phyloP scores from a whole-genome alignment of 2,113 vertebrate species.

The Oceanites oceanicus region DNA sequence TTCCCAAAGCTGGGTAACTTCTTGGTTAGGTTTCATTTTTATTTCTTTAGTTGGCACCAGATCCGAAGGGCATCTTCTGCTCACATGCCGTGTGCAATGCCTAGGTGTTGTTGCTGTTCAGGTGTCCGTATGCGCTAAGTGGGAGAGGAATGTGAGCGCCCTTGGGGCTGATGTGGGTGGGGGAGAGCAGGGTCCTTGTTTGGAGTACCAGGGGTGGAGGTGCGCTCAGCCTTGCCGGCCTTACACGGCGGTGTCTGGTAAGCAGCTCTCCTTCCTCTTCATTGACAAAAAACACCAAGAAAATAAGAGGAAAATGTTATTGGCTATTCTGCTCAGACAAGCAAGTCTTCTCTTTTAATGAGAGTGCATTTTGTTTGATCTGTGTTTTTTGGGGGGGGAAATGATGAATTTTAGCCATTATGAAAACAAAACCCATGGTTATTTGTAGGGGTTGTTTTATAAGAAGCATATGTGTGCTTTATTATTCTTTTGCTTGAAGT shows the following conservation, averaged over 20 bases:
- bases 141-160: neutral
- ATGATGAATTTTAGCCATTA: conserved; percentile 60
- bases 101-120: neutral
- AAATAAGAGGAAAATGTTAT: neutral
- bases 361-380: conserved; percentile 40
- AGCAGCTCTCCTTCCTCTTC: neutral
- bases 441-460: conserved; percentile 49
- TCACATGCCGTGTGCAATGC: fast-evolving
- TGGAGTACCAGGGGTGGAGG: neutral
- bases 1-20: neutral
- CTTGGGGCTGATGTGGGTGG: neutral
- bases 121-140: neutral
- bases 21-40: neutral
- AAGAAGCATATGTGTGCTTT: conserved; percentile 59
- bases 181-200: neutral
- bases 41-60: neutral
- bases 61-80: neutral
- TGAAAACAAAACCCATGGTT: conserved; percentile 47
- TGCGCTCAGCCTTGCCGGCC: neutral
- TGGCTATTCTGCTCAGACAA: neutral
- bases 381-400: neutral
- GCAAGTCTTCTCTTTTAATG: neutral
- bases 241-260: neutral
- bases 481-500: conserved; percentile 55
- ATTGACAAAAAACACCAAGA: neutral